These are phyloP conservation scores for Seladonia tumulorum DNA, from an alignment of 2,888 invertebrate genomes.

Conservation along the genomic window DNA sequence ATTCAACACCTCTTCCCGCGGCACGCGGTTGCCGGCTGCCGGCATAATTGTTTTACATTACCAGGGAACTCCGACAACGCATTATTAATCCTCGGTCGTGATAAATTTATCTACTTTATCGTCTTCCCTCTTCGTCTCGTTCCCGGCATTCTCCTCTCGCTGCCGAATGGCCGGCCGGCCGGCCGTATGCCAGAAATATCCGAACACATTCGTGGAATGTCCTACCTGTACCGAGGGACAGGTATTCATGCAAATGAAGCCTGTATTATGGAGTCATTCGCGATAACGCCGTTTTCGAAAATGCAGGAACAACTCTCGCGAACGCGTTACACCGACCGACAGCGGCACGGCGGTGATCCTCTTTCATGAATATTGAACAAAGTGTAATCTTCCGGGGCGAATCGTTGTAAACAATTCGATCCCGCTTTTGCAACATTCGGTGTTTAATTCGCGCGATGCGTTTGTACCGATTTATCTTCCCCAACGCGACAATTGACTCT, in stretches of 20 bases:
- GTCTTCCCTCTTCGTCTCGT: slow-evolving; percentile 15
- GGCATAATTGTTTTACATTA: slow-evolving; percentile 50
- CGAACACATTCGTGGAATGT: slow-evolving; percentile 48
- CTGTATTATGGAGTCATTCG: slow-evolving; percentile 24
- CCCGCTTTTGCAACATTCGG: neutral
- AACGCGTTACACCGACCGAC: neutral
- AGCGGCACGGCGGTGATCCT: neutral
- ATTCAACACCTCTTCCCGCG: neutral
- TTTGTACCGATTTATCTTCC: neutral
- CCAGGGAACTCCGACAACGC: slow-evolving; percentile 22
- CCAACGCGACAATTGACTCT: neutral
- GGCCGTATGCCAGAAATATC: slow-evolving; percentile 19
- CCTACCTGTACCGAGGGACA: slow-evolving; percentile 21
- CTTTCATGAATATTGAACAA: neutral
- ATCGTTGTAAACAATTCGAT: neutral
- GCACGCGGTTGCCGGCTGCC: neutral
- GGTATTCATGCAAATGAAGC: slow-evolving; percentile 50
- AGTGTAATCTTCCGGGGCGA: neutral
- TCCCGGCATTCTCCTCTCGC: slow-evolving; percentile 8
- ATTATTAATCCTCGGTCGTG: slow-evolving; percentile 45
- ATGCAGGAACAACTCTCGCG: slow-evolving; percentile 15
- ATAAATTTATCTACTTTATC: slow-evolving; percentile 48
- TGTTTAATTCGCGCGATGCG: neutral
- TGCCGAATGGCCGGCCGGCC: slow-evolving; percentile 7
- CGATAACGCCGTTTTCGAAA: slow-evolving; percentile 29